Evolutionary conservation across 2,797 vertebrate species (phyloP).

Genomic region (Propithecus perrieri): DNA sequence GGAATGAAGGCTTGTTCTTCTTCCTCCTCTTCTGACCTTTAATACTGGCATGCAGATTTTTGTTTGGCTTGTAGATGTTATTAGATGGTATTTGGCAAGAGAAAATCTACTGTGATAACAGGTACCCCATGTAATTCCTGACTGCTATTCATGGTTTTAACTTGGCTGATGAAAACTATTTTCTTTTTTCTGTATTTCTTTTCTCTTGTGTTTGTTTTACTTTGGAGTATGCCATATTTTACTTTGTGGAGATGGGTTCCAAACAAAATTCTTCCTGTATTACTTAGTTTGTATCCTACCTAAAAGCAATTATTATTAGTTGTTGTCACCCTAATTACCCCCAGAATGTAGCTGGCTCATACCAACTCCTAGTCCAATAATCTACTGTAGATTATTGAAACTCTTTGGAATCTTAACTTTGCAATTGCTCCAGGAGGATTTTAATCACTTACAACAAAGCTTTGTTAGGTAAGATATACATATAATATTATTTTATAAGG

Average conservation of each 20-base stretch:
- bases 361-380: slow-evolving; percentile 77
- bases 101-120: not conserved
- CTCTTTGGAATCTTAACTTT: slow-evolving; percentile 24
- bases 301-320: slow-evolving; percentile 67
- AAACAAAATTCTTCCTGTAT: slow-evolving; percentile 54
- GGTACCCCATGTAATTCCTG: not conserved
- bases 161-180: not conserved
- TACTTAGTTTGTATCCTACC: slow-evolving; percentile 74
- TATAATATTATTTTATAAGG: not conserved
- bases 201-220: not conserved
- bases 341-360: slow-evolving; percentile 72
- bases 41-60: not conserved
- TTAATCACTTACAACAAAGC: not conserved
- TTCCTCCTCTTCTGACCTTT: not conserved
- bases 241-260: not conserved
- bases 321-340: slow-evolving; percentile 66
- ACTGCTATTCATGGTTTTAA: not conserved
- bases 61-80: not conserved
- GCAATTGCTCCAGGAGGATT: not conserved
- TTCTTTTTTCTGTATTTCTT: not conserved
- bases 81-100: not conserved
- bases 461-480: not conserved
- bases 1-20: not conserved
- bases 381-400: not conserved
- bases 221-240: not conserved